phyloP scores from a whole-genome alignment of 2,797 vertebrate genomes.

The Platyrinchus mystaceus region DNA sequence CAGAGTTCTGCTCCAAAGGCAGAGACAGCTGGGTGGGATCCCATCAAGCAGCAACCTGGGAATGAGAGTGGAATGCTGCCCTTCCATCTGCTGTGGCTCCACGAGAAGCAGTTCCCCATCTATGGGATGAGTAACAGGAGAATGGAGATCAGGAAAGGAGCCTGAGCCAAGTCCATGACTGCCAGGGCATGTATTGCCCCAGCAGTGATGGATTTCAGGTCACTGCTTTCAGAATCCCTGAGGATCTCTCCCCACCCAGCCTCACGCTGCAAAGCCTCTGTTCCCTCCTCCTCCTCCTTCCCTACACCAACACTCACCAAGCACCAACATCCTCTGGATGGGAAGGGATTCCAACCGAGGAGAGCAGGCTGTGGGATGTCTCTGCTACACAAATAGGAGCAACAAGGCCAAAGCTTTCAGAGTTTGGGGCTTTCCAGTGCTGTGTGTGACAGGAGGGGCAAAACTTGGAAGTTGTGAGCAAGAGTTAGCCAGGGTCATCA shows the following conservation, averaged over 20 bases:
- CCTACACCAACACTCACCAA: background rate
- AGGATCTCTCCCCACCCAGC: background rate
- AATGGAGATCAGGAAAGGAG: background rate
- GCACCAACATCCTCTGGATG: background rate
- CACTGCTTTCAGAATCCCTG: background rate
- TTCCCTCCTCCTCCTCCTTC: background rate
- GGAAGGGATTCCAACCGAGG: background rate
- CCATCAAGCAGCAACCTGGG: background rate
- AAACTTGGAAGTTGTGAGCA: background rate
- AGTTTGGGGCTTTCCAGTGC: background rate
- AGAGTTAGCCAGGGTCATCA: background rate
- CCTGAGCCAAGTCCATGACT: background rate
- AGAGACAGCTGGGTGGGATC: background rate
- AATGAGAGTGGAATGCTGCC: background rate
- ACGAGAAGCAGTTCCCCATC: accelerated
- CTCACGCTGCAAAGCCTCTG: background rate
- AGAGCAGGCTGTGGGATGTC: background rate
- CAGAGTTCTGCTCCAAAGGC: background rate
- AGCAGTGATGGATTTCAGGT: background rate
- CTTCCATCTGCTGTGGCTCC: background rate
- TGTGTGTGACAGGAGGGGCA: background rate
- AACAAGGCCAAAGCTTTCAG: background rate
- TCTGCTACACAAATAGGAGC: background rate
- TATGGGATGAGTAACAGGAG: accelerated
- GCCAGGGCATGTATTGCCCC: background rate